phyloP scores from a whole-genome alignment of 2,797 vertebrate species.

The Rhodeus uyekii region DNA sequence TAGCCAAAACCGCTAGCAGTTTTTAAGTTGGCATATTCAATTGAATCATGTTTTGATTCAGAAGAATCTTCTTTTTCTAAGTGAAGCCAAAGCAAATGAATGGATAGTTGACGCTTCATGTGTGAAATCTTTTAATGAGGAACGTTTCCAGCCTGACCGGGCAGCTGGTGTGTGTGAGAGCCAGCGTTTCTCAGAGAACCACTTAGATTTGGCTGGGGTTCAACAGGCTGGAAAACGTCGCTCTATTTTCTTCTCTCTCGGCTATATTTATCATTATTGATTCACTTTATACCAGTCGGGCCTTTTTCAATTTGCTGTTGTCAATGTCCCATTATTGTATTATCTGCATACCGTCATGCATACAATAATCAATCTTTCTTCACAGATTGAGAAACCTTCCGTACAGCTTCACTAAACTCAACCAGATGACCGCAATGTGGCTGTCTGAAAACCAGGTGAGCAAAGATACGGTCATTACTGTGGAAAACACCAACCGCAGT shows the following conservation, averaged over 20 bases:
- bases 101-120: not conserved
- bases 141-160: not conserved
- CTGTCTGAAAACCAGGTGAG: slow-evolving; percentile 97
- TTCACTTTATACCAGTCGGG: not conserved
- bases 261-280: slow-evolving; percentile 4
- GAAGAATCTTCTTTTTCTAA: not conserved
- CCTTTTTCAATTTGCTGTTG: not conserved
- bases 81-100: not conserved
- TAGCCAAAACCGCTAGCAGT: not conserved
- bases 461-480: not conserved
- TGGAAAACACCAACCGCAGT: not conserved
- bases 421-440: slow-evolving; percentile 97
- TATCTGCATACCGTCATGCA: not conserved
- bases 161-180: slow-evolving; percentile 5
- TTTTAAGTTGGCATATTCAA: not conserved
- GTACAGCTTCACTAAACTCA: slow-evolving; percentile 94
- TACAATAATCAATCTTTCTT: not conserved
- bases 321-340: not conserved
- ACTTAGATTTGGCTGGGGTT: slow-evolving; percentile 3
- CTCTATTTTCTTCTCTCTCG: not conserved
- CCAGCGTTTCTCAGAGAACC: not conserved
- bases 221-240: not conserved
- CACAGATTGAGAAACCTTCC: slow-evolving; percentile 92
- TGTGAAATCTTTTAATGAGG: not conserved
- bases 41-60: not conserved